phyloP scores from a whole-genome alignment of 2,797 vertebrate genomes.

The Sebastes iracundus region DNA sequence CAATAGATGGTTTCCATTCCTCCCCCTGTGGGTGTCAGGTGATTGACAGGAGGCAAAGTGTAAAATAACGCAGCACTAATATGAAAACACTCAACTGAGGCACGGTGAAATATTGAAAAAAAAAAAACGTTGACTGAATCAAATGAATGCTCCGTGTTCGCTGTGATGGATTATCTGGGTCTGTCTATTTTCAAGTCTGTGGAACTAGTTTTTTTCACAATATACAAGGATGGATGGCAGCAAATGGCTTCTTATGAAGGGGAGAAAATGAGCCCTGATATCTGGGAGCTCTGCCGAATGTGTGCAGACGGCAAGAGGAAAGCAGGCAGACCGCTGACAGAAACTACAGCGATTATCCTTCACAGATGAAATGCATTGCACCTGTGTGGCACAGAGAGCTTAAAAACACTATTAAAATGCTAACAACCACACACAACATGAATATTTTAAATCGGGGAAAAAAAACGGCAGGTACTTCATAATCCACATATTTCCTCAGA shows the following conservation, averaged over 20 bases:
- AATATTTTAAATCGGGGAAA: background rate
- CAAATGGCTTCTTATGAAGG: background rate
- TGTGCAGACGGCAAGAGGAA: background rate
- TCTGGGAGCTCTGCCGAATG: background rate
- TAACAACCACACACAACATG: background rate
- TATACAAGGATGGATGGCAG: slow-evolving; percentile 9
- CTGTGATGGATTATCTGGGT: background rate
- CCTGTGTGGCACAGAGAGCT: background rate
- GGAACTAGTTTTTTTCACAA: slow-evolving; percentile 2
- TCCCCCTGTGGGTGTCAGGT: background rate
- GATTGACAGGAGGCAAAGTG: slow-evolving; percentile 1
- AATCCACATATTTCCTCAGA: background rate
- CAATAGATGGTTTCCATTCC: background rate
- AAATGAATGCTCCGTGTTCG: background rate
- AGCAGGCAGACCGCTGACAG: background rate
- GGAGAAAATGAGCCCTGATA: background rate
- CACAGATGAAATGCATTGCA: background rate
- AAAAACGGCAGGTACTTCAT: background rate
- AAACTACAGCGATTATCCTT: background rate
- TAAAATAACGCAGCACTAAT: background rate
- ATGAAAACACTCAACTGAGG: background rate
- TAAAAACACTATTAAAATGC: background rate
- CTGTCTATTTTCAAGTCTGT: background rate
- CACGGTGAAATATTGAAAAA: background rate
- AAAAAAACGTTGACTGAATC: background rate